Conservation (phyloP, 2,113 vertebrate genomes). For the Hydropotes inermis region DNA sequence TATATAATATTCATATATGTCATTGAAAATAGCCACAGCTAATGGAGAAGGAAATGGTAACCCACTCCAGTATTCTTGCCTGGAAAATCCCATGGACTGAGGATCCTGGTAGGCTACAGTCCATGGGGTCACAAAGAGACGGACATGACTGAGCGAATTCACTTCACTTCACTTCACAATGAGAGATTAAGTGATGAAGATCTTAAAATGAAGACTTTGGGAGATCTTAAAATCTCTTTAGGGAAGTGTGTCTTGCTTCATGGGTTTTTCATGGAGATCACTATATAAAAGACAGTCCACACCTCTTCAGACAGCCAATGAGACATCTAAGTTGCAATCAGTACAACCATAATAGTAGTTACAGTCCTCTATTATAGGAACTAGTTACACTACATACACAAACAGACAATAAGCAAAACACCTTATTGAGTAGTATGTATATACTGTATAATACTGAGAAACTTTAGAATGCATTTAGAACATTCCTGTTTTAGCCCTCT, state of each 20-base stretch:
- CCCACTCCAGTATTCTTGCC: too few species aligned
- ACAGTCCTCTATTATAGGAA: constrained; percentile 94
- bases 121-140: too few species aligned
- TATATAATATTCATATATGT: not conserved
- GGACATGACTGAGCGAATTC: too few species aligned
- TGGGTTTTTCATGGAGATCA: too few species aligned
- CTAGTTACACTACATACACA: constrained; percentile 99
- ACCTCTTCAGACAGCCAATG: too few species aligned
- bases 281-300: too few species aligned
- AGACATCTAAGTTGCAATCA: too few species aligned
- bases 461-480: not conserved
- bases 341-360: constrained; percentile 89
- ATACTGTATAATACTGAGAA: not conserved
- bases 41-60: not conserved
- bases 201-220: not conserved
- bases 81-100: too few species aligned
- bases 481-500: not conserved
- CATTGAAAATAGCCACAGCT: not conserved
- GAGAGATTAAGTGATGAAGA: not conserved
- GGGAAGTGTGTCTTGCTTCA: too few species aligned
- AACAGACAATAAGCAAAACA: constrained; percentile 94
- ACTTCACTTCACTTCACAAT: not conserved
- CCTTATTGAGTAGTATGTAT: constrained; percentile 58
- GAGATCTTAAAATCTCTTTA: not conserved
- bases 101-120: too few species aligned